Evolutionary conservation across 2,113 vertebrate species (phyloP), one percentile per base, ranked within the genome.

Genomic region (Nicator chloris): DNA sequence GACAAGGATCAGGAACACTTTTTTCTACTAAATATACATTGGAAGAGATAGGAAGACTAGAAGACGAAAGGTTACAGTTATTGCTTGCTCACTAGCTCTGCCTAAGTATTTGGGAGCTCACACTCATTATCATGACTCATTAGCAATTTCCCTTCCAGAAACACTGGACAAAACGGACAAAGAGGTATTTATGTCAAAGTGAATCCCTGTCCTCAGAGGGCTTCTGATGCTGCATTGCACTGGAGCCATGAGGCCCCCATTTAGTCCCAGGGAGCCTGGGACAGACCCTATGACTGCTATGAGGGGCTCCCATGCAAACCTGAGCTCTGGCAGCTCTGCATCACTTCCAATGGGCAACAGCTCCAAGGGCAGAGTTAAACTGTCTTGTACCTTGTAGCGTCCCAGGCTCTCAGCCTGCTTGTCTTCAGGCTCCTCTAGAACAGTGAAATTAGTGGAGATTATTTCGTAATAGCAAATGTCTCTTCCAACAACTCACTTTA

Each of bases 221-320:
- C 53, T 88, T 80, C 76, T 63, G 51, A 21, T 0, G 0, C 30
- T 0, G 0, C 59, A 13, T 4, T 68, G 39, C 53, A n/a, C 59
- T 18, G 49, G 27, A 23, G 49, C 0, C 0, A n/a, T 2, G 44
- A 66, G 37, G 21, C 5, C 31, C 53, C 14, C 53, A 15, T 33
- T 37, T 18, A 56, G 13, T n/a, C n/a, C 27, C 64, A 82, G 47
- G 10, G 33, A 75, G 17, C 42, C n/a, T 24, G 10, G 35, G 18
- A 51, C 42, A 66, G 33, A 24, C 19, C 20, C 53, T 30, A 1
- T 2, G 18, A 12, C n/a, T 4, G 7, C 23, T 61, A 0, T 11
- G 0, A 2, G 28, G 24, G 33, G 28, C 42, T 80, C 18, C n/a
- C 59, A 17, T 0, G 6, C 42, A 76, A 76, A 60, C 8, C 37